Evolutionary conservation across 2,888 invertebrate species (phyloP), one percentile per base, ranked within the genome.

Genomic region (Harmothoe impar): DNA sequence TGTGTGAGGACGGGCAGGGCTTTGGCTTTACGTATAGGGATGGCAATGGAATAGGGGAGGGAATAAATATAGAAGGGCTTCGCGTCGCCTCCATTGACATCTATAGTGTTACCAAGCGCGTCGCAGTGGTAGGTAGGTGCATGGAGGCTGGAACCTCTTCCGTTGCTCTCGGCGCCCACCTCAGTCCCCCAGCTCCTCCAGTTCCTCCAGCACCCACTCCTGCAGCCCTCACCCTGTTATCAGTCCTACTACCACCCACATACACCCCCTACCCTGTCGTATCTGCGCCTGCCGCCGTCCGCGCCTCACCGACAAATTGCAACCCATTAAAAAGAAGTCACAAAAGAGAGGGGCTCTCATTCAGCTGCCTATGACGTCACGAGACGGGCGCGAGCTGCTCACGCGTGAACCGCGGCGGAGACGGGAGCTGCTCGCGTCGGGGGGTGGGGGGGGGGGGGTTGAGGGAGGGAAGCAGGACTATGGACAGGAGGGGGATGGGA

Each of bases 281-380:
- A 25, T 72, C 72, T 72, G 72, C 17, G 3, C 29, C 72, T 25
- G n/a, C 72, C 31, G 72, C 72, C 62, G 1, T 3, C 72, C 72
- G 72, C 72, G 72, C 72, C 72, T 23, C 72, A 3, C 0, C 72
- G 72, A 72, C 72, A 72, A 72, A 72, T 72, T 72, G 72, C 15
- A 29, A 29, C 25, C 72, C 72, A 72, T 72, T 72, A 72, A 72
- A 72, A 72, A 72, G 72, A 72, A 72, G 72, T 72, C 72, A 72
- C 72, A 72, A 72, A 72, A 72, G 72, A 72, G 72, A 72, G 17
- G 72, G 29, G 25, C 72, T 72, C 72, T 72, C 72, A 72, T 72
- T 72, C 72, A 72, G 72, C 72, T 25, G 29, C 72, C 20, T 72
- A 7, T 72, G 72, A 72, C 72, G 72, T 72, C 72, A 72, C 72